Evolutionary conservation across 1,140 invertebrate species (phyloP).

Genomic region (Platyscapa corneri): DNA sequence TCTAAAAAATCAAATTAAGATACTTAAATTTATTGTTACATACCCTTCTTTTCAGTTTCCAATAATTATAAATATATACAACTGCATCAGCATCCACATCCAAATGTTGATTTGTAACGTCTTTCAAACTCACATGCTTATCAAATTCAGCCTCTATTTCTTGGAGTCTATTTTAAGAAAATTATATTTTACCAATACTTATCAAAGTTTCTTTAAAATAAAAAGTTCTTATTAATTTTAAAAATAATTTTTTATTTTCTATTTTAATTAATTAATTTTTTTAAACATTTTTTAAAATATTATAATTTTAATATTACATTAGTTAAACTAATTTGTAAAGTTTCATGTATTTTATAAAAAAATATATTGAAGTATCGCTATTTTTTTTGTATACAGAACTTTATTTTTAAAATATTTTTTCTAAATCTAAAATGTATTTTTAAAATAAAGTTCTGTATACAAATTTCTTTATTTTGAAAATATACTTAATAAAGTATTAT

Average conservation of each 20-base stretch:
- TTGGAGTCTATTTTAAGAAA: constrained; percentile 79
- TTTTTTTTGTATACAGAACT: no score
- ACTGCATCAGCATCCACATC: constrained; percentile 89
- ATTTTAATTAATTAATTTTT: background rate
- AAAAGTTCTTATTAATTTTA: background rate
- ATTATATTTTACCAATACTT: background rate
- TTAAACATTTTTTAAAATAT: no score
- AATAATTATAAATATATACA: constrained; percentile 92
- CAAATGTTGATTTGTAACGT: constrained; percentile 83
- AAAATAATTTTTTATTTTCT: background rate
- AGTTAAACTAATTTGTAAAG: no score
- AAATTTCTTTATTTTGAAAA: no score
- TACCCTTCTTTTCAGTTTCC: constrained; percentile 92
- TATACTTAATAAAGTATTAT: no score
- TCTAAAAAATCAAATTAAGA: background rate
- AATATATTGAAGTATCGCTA: no score
- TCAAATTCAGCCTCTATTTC: constrained; percentile 96
- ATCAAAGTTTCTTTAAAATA: background rate
- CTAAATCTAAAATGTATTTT: no score
- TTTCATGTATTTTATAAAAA: no score
- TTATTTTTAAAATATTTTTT: no score
- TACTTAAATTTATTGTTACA: constrained; percentile 45
- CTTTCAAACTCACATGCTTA: constrained; percentile 89
- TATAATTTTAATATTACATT: no score
- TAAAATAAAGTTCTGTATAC: no score